Evolutionary conservation across 2,113 vertebrate genomes (phyloP).

Genomic region (Orcinus orca): DNA sequence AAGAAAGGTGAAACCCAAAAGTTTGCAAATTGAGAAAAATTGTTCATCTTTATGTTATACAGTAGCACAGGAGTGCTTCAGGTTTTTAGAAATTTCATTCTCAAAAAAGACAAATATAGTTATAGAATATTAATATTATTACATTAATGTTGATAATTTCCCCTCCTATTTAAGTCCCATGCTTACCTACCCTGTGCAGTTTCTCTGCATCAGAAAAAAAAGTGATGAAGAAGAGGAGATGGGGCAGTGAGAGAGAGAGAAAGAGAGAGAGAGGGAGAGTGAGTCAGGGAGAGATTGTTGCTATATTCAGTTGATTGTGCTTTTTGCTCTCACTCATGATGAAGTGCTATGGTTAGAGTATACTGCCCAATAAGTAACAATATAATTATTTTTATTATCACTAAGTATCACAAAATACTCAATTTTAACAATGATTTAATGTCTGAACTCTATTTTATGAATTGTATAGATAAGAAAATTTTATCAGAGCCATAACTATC

Average conservation of each 20-base stretch:
- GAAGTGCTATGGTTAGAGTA: conserved; percentile 21
- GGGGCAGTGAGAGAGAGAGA: not conserved
- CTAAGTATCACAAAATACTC: not conserved
- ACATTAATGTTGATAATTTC: conserved; percentile 43
- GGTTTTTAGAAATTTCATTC: conserved; percentile 28
- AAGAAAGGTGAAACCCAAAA: conserved; percentile 37
- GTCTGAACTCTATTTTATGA: conserved; percentile 23
- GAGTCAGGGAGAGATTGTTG: not conserved
- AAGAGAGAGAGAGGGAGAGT: not conserved
- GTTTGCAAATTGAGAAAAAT: conserved; percentile 29
- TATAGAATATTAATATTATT: conserved; percentile 43
- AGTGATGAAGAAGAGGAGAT: not conserved
- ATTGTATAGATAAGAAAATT: conserved; percentile 7
- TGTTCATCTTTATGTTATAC: conserved; percentile 42
- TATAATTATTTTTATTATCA: not conserved
- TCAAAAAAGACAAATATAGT: conserved; percentile 46
- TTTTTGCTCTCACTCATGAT: conserved; percentile 23
- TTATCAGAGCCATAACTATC: not conserved
- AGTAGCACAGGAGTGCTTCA: not conserved
- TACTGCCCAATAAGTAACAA: conserved; percentile 9
- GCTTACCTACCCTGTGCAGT: conserved; percentile 1
- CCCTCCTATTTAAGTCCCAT: conserved; percentile 38
- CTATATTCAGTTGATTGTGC: not conserved
- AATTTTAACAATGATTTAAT: not conserved
- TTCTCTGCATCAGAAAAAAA: conserved; percentile 50